Base-by-base conservation (phyloP, 2,888 invertebrate genomes). In the Caenorhabditis sp. region DNA sequence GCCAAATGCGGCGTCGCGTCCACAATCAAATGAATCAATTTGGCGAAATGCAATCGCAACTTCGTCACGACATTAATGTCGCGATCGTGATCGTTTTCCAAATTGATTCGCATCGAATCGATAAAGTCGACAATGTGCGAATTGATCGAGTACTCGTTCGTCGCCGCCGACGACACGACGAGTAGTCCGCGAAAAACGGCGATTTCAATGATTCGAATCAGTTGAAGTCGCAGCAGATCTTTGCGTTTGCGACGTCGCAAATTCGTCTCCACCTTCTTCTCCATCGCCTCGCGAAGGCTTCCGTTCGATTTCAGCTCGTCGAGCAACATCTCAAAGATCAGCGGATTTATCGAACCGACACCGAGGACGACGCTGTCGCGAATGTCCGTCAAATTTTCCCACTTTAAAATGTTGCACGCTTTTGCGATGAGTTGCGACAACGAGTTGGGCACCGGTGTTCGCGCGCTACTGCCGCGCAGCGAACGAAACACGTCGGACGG, bases 271-370 rank as follows among this genome's bases (percentile, higher is more conserved):
- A 77, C 26, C 58, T 80, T 82, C 66, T 82, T 82, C 63, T 82
- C 82, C 51, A 66, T 69, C 0, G 97, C 95, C 89, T 99, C 99
- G 21, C 96, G 92, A 69, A 99, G 92, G 78, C 94, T 93, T 0
- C 81, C 83, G 14, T 81, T 63, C 1, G 93, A 92, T 8, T 94
- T 92, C 65, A 99, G 89, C 89, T 99, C 99, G 86, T 99, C 99
- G 92, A 97, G 93, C 70, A 99, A 90, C 90, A 97, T 96, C 95
- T 95, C 95, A 74, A 97, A 91, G 10, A 96, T 95, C 81, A 93
- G 93, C 21, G 95, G 93, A 89, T 97, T 99, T 86, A 95, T 93
- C 90, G 95, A 93, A 62, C 97, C 97, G 75, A 97, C 79, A 6
- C 81, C 77, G 81, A 93, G 92, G 17, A 97, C 94, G 6, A 95